Percentiles rank a stretch among this genome's conserved stretches.
Conservation (phyloP, 2,113 vertebrate genomes). For the Scomber japonicus region DNA sequence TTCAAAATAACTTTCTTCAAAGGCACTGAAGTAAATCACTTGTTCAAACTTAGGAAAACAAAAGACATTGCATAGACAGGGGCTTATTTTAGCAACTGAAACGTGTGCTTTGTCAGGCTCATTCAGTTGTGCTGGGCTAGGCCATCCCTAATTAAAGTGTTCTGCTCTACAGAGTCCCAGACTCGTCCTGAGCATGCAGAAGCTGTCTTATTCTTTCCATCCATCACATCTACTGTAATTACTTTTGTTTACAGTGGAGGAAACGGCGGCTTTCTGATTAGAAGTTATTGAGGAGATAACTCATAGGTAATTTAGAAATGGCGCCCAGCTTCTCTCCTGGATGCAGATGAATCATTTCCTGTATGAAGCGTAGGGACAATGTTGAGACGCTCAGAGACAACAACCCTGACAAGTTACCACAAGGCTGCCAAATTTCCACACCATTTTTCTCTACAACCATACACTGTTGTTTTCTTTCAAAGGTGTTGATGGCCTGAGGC, state of each 20-base stretch:
- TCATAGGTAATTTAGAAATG: conserved; percentile 78
- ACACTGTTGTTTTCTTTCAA: conserved; percentile 48
- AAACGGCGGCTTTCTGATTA: conserved; percentile 82
- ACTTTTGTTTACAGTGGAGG: conserved; percentile 85
- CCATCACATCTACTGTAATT: conserved; percentile 84
- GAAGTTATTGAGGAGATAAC: conserved; percentile 84
- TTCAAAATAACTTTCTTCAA: conserved; percentile 49
- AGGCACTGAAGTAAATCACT: conserved; percentile 52
- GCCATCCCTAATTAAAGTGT: conserved; percentile 84
- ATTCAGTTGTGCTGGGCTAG: conserved; percentile 74
- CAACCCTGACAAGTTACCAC: conserved; percentile 71
- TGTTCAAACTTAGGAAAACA: conserved; percentile 59
- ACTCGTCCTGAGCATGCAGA: conserved; percentile 78
- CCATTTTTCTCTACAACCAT: conserved; percentile 41
- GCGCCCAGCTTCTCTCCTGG: conserved; percentile 65
- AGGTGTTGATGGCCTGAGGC: conserved; percentile 36
- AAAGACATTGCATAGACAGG: conserved; percentile 59
- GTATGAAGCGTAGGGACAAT: conserved; percentile 47
- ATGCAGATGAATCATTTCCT: conserved; percentile 81
- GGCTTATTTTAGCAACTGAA: conserved; percentile 75
- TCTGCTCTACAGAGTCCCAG: conserved; percentile 77
- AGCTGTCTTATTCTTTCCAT: conserved; percentile 80
- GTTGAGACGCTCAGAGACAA: conserved; percentile 58
- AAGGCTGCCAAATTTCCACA: conserved; percentile 61
- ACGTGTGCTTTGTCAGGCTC: conserved; percentile 74